phyloP scores from a whole-genome alignment of 2,888 invertebrate genomes.

The Noctuana brunneofusca region DNA sequence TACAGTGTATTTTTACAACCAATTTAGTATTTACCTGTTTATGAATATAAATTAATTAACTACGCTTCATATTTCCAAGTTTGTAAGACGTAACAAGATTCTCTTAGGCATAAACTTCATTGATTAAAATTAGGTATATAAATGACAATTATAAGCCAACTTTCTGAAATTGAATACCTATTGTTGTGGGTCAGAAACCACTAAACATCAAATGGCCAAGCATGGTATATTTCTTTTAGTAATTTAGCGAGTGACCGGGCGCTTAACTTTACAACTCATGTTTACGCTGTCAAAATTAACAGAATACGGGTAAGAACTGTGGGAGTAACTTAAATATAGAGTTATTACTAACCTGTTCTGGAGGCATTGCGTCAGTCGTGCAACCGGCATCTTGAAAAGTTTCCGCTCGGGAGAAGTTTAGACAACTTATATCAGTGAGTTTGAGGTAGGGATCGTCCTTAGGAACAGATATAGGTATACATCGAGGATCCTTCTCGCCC shows the following conservation, averaged over 20 bases:
- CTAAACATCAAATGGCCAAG: too few species aligned
- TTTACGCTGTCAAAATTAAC: background rate
- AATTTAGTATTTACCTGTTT: background rate
- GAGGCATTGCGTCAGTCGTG: conserved; percentile 52
- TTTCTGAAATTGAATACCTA: too few species aligned
- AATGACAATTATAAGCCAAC: too few species aligned
- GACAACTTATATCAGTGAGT: conserved; percentile 64
- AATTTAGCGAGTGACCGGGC: too few species aligned
- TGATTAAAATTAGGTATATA: too few species aligned
- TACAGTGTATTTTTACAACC: background rate
- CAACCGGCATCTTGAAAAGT: conserved; percentile 69
- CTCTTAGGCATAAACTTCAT: too few species aligned
- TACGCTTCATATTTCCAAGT: too few species aligned
- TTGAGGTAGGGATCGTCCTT: conserved; percentile 66
- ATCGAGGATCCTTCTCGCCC: conserved; percentile 52
- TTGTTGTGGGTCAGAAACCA: too few species aligned
- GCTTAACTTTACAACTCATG: background rate
- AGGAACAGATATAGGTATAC: conserved; percentile 61
- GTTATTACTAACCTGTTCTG: conserved; percentile 57
- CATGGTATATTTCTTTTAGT: too few species aligned
- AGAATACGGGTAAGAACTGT: background rate
- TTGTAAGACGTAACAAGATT: too few species aligned
- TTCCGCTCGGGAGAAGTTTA: conserved; percentile 68
- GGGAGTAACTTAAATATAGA: background rate
- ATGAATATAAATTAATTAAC: too few species aligned